Conservation (phyloP, 1,140 invertebrate genomes). For the Doryteuthis pealeii region DNA sequence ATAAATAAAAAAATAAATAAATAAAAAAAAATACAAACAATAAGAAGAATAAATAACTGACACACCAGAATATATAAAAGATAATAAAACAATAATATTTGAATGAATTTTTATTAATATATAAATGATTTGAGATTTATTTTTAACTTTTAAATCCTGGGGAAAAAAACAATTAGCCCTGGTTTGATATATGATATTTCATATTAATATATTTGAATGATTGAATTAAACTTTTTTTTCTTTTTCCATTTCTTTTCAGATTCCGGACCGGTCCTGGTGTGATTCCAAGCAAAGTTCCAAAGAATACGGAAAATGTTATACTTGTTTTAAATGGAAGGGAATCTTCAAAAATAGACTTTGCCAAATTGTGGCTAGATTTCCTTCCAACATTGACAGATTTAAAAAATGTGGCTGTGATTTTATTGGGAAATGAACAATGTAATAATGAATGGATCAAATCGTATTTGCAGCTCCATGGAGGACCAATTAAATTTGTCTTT, state of each 20-base stretch:
- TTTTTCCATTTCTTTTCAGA: conserved; percentile 40
- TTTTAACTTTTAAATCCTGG: no score
- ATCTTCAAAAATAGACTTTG: conserved; percentile 60
- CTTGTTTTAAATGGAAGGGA: conserved; percentile 65
- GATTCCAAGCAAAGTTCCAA: conserved; percentile 60
- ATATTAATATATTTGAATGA: no score
- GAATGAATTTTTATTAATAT: no score
- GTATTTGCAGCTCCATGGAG: conserved; percentile 59
- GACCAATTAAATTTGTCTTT: conserved; percentile 62
- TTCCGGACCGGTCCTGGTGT: conserved; percentile 64
- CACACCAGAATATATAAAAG: no score
- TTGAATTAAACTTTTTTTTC: background rate
- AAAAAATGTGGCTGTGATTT: conserved; percentile 61
- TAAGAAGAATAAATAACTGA: no score
- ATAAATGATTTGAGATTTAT: no score
- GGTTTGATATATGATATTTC: no score
- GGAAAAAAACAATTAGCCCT: no score
- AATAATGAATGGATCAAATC: conserved; percentile 64
- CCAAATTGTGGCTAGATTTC: conserved; percentile 63
- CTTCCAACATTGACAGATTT: conserved; percentile 50
- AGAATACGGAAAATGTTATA: conserved; percentile 61
- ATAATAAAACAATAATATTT: no score
- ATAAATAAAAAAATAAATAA: no score
- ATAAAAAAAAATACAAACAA: no score
- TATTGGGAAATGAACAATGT: conserved; percentile 66